Conservation (phyloP, 2,888 invertebrate genomes). For the Andrena trimmerana region DNA sequence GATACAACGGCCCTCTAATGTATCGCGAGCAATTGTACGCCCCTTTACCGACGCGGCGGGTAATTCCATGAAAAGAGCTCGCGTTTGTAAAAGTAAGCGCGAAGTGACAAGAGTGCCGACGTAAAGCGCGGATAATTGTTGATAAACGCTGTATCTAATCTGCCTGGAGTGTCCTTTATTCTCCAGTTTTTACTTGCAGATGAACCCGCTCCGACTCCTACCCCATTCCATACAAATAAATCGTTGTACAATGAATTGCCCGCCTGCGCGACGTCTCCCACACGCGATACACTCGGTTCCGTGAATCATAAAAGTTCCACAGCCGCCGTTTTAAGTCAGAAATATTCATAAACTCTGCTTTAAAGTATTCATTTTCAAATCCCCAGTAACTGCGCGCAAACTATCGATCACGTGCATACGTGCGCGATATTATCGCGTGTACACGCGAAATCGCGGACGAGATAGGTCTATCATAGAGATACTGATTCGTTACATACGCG, state of each 20-base stretch:
- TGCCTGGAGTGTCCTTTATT: neutral
- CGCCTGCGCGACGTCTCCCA: no score
- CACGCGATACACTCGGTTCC: no score
- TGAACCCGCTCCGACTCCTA: neutral
- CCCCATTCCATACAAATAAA: neutral
- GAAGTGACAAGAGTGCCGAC: slow-evolving; percentile 12
- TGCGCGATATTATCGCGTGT: neutral
- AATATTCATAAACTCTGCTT: neutral
- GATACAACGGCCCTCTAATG: slow-evolving; percentile 23
- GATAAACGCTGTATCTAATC: slow-evolving; percentile 48
- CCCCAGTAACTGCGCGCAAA: neutral
- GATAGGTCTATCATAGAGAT: neutral
- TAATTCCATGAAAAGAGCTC: slow-evolving; percentile 7
- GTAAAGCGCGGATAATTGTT: slow-evolving; percentile 5
- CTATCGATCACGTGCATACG: slow-evolving; percentile 17
- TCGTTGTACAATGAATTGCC: neutral
- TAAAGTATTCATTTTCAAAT: slow-evolving; percentile 11
- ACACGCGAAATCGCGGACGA: slow-evolving; percentile 3
- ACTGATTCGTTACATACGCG: no score
- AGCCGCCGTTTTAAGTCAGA: neutral
- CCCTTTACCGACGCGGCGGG: neutral
- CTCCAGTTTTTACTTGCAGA: neutral
- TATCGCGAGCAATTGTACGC: slow-evolving; percentile 35
- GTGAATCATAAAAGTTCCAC: no score
- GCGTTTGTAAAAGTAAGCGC: neutral